Evolutionary conservation across 1,140 invertebrate species (phyloP).

Genomic region (Trissolcus basalis): DNA sequence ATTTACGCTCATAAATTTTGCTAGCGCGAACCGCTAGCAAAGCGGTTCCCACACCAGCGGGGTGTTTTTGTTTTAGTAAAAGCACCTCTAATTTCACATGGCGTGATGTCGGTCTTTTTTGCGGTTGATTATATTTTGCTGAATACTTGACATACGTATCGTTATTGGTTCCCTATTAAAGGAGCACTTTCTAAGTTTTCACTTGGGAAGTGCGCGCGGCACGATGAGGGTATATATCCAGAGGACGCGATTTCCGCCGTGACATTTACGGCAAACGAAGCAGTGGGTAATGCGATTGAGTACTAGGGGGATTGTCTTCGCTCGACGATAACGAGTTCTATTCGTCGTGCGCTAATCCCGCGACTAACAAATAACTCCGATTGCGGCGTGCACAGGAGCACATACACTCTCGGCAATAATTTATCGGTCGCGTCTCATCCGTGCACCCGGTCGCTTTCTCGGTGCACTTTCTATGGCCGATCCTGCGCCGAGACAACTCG

Average conservation of each 20-base stretch:
- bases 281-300: slow-evolving; percentile 33
- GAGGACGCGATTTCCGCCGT: slow-evolving; percentile 38
- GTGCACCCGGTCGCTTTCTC: slow-evolving; percentile 65
- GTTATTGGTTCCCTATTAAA: slow-evolving; percentile 31
- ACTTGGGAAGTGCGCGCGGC: slow-evolving; percentile 16
- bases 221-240: neutral
- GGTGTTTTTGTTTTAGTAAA: too few species aligned
- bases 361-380: slow-evolving; percentile 48
- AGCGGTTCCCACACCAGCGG: slow-evolving; percentile 6
- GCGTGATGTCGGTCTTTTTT: neutral
- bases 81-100: neutral
- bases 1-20: slow-evolving; percentile 26
- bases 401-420: slow-evolving; percentile 60
- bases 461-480: slow-evolving; percentile 51
- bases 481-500: slow-evolving; percentile 26
- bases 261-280: slow-evolving; percentile 43
- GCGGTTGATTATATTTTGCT: slow-evolving; percentile 19
- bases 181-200: slow-evolving; percentile 50
- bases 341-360: slow-evolving; percentile 38
- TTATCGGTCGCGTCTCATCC: slow-evolving; percentile 61
- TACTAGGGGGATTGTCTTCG: slow-evolving; percentile 31
- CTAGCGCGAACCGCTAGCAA: too few species aligned
- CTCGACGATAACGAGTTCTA: slow-evolving; percentile 47
- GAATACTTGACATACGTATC: slow-evolving; percentile 17
- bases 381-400: slow-evolving; percentile 31